Evolutionary conservation across 2,888 invertebrate genomes (phyloP).

Genomic region (Agrotis exclamationis): DNA sequence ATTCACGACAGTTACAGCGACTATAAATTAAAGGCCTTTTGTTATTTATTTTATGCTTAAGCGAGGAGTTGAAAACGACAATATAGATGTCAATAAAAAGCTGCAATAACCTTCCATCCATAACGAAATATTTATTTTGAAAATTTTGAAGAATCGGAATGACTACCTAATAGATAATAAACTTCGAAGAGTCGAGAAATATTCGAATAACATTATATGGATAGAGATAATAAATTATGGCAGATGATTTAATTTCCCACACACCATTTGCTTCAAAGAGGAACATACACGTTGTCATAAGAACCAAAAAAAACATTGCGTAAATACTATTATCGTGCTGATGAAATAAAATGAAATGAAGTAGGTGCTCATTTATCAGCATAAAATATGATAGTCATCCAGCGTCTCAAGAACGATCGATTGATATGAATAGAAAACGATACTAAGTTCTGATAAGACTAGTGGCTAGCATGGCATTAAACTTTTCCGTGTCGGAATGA

Average conservation of each 20-base stretch:
- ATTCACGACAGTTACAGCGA: slow-evolving; percentile 40
- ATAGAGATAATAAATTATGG: background rate
- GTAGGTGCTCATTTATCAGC: slow-evolving; percentile 17
- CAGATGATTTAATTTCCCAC: background rate
- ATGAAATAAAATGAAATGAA: slow-evolving; percentile 16
- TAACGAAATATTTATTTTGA: background rate
- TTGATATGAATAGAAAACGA: slow-evolving; percentile 26
- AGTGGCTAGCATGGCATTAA: background rate
- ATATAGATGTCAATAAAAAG: background rate
- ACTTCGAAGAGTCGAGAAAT: background rate
- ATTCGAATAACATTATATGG: background rate
- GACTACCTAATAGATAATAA: background rate
- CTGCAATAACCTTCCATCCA: background rate
- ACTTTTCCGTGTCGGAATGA: slow-evolving; percentile 9
- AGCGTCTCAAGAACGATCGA: slow-evolving; percentile 12
- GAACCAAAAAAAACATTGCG: background rate
- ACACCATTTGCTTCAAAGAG: background rate
- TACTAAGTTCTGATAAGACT: slow-evolving; percentile 9
- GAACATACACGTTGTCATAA: background rate
- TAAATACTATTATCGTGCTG: background rate
- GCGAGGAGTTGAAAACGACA: slow-evolving; percentile 11
- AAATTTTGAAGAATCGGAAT: background rate
- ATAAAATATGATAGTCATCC: slow-evolving; percentile 21
- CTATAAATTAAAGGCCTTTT: slow-evolving; percentile 36
- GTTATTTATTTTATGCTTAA: slow-evolving; percentile 19